These are phyloP conservation scores for Apeira syringaria DNA, from an alignment of 2,888 invertebrate species.

Conservation along the genomic window DNA sequence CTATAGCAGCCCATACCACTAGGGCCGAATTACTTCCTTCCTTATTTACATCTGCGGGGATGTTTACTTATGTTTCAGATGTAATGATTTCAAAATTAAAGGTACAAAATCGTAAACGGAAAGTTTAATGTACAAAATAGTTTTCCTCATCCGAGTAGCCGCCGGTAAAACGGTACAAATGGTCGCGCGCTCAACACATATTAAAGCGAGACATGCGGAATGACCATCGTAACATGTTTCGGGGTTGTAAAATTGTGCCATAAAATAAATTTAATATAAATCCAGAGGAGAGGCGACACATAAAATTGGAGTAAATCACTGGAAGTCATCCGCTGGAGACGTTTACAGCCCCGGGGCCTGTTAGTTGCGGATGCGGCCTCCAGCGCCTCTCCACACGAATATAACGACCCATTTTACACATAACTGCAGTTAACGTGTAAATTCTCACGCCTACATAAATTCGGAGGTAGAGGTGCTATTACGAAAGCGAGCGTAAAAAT, in stretches of 20 bases:
- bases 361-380: constrained; percentile 67
- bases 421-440: constrained; percentile 43
- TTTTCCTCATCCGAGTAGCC: constrained; percentile 8
- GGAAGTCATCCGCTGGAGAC: constrained; percentile 78
- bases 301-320: constrained; percentile 82
- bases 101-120: constrained; percentile 1
- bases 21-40: no score
- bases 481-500: constrained; percentile 21
- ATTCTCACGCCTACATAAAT: constrained; percentile 33
- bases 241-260: constrained; percentile 70
- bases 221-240: constrained; percentile 66
- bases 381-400: constrained; percentile 59
- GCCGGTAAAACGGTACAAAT: constrained; percentile 25
- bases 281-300: constrained; percentile 74
- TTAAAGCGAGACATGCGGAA: constrained; percentile 50
- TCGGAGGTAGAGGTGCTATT: constrained; percentile 22
- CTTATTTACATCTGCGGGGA: no score
- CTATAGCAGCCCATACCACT: no score
- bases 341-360: constrained; percentile 76
- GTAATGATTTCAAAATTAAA: no score
- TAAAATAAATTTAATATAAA: constrained; percentile 81
- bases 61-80: no score
- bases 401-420: constrained; percentile 65
- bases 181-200: constrained; percentile 37
- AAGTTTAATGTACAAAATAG: constrained; percentile 19